Evolutionary conservation across 2,888 invertebrate species (phyloP), one percentile per base, ranked within the genome.

Genomic region (Monochamus alternatus): DNA sequence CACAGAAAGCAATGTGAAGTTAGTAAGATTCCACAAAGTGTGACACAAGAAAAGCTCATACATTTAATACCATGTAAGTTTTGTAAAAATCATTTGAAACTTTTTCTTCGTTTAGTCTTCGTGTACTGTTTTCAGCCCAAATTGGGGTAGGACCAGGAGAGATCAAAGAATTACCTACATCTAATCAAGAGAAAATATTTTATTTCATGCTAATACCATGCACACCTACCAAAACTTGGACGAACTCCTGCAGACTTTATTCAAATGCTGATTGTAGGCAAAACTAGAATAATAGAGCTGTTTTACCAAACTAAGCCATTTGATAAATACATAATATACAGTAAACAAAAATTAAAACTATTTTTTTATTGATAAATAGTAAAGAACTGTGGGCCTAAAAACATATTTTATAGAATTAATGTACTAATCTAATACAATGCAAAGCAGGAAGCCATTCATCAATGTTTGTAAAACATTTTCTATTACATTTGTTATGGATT

Each of bases 201-300:
- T 44, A 69, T 43, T 47, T 10, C 71, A 71, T 71, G 71, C 71
- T 52, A 68, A 65, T 64, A n/a, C 51, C 77, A 77, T 77, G 77
- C 77, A 64, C 79, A 86, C 86, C 84, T 85, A 86, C 86, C 86
- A 85, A 85, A 81, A 73, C 74, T 77, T 74, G 80, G 76, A 70
- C 80, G 73, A 74, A 76, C 65, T 81, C 78, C 81, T 78, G 74
- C 66, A 74, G 81, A 74, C 44, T 75, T 58, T 72, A 81, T 76
- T 88, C 86, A 88, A 84, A 88, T 87, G 88, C 88, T 88, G 87
- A 89, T 86, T 85, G 85, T 84, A 83, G 89, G 89, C 86, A 89
- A 86, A 82, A 88, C 88, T 89, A 88, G 84, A 87, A 87, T 84
- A 84, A 85, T 75, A 84, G 74, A 83, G 71, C 80, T 80, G 79